phyloP scores from a whole-genome alignment of 2,113 vertebrate genomes.

The Gavia stellata region DNA sequence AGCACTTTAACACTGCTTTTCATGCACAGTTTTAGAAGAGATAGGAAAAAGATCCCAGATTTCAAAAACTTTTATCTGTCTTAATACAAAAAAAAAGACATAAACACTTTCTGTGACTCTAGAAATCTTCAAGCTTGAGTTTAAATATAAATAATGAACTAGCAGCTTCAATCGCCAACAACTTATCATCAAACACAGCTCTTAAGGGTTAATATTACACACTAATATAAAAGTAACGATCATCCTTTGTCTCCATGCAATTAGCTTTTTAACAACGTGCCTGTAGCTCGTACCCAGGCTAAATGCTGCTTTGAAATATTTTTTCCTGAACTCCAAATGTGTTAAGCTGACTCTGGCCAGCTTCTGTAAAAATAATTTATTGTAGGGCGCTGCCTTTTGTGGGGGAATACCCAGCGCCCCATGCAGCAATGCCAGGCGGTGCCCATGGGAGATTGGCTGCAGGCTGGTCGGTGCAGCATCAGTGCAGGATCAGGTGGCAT shows the following conservation, averaged over 20 bases:
- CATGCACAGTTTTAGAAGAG: background rate
- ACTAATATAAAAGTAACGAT: conserved; percentile 23
- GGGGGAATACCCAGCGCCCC: background rate
- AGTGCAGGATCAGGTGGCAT: background rate
- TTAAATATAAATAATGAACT: background rate
- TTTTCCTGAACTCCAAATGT: background rate
- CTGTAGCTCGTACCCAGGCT: conserved; percentile 6
- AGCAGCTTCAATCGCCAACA: background rate
- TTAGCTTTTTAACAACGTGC: conserved; percentile 31
- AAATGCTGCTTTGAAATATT: conserved; percentile 41
- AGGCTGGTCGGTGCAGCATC: background rate
- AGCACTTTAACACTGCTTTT: background rate
- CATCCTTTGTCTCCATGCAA: conserved; percentile 19
- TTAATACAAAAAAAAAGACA: background rate
- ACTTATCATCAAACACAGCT: background rate
- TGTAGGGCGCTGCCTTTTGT: background rate
- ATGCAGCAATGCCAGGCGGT: rapidly evolving
- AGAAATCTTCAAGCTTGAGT: background rate
- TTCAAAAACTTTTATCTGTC: background rate
- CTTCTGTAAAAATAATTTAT: conserved; percentile 15
- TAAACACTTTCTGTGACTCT: background rate
- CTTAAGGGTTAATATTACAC: conserved; percentile 22
- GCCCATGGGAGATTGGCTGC: rapidly evolving
- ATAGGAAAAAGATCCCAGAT: background rate
- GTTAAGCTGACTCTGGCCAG: background rate